Percentiles rank a stretch among this genome's conserved stretches.
Conservation (phyloP, 2,113 vertebrate genomes). For the Corvus moneduloides region DNA sequence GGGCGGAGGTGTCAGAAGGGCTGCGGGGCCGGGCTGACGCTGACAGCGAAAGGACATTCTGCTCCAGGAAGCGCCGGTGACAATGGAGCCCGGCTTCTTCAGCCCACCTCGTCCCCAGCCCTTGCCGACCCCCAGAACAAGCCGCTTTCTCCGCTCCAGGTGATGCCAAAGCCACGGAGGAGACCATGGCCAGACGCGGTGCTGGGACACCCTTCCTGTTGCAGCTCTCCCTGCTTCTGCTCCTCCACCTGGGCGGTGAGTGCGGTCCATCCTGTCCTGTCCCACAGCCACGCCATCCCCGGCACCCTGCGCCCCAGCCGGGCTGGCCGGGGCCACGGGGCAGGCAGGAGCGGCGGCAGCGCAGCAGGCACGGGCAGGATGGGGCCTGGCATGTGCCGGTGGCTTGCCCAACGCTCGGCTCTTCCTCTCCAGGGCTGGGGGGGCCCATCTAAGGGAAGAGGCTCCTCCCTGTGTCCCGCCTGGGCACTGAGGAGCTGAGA, state of each 20-base stretch:
- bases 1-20: background rate
- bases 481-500: background rate
- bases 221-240: slow-evolving; percentile 1
- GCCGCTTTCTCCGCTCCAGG: background rate
- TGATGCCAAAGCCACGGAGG: slow-evolving; percentile 9
- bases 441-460: slow-evolving; percentile 17
- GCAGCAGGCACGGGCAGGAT: background rate
- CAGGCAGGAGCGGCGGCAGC: fast-evolving
- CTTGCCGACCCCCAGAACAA: background rate
- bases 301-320: fast-evolving
- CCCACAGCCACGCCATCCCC: background rate
- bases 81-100: background rate
- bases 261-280: background rate
- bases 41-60: background rate
- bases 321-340: fast-evolving
- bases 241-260: slow-evolving; percentile 27
- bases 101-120: background rate
- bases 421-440: slow-evolving; percentile 30
- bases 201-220: background rate
- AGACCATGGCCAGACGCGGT: background rate
- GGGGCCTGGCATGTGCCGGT: background rate
- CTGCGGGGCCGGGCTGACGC: background rate
- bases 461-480: background rate
- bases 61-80: background rate
- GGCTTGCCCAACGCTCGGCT: slow-evolving; percentile 14